Percentiles rank a stretch among this genome's conserved stretches.
These are phyloP conservation scores for Dufourea novaeangliae DNA, from an alignment of 1,140 invertebrate species.

Conservation along the genomic window DNA sequence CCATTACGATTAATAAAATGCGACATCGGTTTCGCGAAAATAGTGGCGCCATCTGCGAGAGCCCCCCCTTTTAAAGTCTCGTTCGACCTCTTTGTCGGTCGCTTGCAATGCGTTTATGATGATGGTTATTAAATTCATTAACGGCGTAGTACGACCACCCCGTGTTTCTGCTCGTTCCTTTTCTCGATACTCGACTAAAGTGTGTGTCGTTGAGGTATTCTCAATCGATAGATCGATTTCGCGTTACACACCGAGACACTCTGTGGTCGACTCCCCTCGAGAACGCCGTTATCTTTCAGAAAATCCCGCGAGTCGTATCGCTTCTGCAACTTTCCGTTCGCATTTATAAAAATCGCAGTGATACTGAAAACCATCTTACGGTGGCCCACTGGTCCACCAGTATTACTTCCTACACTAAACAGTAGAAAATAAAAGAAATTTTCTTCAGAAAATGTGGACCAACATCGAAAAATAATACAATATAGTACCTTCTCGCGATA, in stretches of 20 bases:
- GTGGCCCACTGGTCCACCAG: no score
- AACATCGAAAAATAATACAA: no score
- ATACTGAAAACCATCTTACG: no score
- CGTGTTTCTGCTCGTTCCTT: neutral
- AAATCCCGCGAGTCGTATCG: no score
- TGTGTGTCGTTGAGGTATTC: neutral
- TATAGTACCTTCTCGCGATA: no score
- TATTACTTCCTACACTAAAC: no score
- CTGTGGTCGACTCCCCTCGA: no score
- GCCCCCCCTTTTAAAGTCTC: slow-evolving; percentile 64
- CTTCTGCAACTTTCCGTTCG: no score
- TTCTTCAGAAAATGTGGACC: no score
- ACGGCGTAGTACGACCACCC: neutral
- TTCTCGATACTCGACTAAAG: slow-evolving; percentile 4
- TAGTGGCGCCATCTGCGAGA: slow-evolving; percentile 42
- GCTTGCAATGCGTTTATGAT: slow-evolving; percentile 52
- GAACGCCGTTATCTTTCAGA: no score
- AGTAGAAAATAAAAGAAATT: no score
- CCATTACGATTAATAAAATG: slow-evolving; percentile 59
- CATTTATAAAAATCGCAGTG: no score
- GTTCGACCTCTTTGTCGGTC: slow-evolving; percentile 55
- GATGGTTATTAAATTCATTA: slow-evolving; percentile 62
- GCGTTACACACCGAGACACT: neutral
- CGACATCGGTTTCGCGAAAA: slow-evolving; percentile 30
- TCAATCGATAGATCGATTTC: neutral